phyloP scores from a whole-genome alignment of 2,113 vertebrate species.

The Xiphophorus hellerii region DNA sequence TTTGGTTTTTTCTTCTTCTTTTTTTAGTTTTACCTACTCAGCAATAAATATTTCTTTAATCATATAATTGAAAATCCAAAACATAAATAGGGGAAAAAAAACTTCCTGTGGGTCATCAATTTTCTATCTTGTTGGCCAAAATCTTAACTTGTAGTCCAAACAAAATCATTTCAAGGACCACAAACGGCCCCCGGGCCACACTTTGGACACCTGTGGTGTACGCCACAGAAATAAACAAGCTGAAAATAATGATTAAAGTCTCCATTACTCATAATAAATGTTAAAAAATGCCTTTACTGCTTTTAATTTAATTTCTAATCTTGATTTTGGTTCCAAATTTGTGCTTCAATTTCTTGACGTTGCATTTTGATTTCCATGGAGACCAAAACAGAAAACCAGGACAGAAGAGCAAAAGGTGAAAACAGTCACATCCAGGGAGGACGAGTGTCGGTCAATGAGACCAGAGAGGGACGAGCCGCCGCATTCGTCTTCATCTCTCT shows the following conservation, averaged over 20 bases:
- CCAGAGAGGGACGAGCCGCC: conserved; percentile 1
- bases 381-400: neutral
- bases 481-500: conserved; percentile 11
- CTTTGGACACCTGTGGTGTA: neutral
- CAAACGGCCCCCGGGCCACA: too few species aligned
- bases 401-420: neutral
- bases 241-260: neutral
- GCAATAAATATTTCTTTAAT: too few species aligned
- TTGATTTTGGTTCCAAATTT: neutral
- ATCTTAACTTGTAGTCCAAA: too few species aligned
- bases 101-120: too few species aligned
- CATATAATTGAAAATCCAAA: too few species aligned
- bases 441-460: neutral
- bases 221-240: neutral
- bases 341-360: neutral
- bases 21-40: too few species aligned
- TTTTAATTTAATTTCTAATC: neutral
- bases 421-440: neutral
- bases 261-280: neutral
- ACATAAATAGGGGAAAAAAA: too few species aligned
- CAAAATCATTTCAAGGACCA: too few species aligned
- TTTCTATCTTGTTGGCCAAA: too few species aligned
- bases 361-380: neutral
- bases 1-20: too few species aligned
- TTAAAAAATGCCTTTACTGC: too few species aligned